phyloP scores from a whole-genome alignment of 2,113 vertebrate species.

The Xiphophorus hellerii region DNA sequence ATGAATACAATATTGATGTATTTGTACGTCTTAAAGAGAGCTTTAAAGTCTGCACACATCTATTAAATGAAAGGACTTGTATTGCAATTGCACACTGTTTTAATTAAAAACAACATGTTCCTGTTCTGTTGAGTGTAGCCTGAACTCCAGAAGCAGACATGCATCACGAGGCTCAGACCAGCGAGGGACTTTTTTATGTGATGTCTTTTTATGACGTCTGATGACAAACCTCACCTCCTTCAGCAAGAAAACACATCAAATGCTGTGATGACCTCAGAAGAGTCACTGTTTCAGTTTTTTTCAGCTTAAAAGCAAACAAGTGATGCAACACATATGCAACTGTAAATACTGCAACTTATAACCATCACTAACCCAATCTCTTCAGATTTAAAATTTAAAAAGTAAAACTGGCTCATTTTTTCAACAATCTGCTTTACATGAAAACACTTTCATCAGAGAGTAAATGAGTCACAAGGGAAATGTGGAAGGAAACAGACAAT shows the following conservation, averaged over 20 bases:
- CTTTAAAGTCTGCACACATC: conserved; percentile 19
- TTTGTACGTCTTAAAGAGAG: conserved; percentile 20
- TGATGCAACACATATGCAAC: neutral
- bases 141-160: conserved; percentile 3
- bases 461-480: conserved; percentile 1
- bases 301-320: neutral
- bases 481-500: neutral
- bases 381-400: no score
- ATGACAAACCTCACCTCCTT: neutral
- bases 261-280: neutral
- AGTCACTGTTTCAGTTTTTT: no score
- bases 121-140: neutral
- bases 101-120: neutral
- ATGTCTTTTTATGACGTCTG: neutral
- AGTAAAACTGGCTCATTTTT: no score
- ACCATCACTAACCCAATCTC: no score
- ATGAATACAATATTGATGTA: neutral
- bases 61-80: conserved; percentile 20
- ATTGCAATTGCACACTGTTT: neutral
- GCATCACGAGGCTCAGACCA: neutral
- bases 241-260: neutral
- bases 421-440: neutral
- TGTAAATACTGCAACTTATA: neutral
- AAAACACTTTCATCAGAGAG: neutral
- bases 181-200: neutral